phyloP scores from a whole-genome alignment of 1,140 invertebrate species.

The Drosophila carrolli region DNA sequence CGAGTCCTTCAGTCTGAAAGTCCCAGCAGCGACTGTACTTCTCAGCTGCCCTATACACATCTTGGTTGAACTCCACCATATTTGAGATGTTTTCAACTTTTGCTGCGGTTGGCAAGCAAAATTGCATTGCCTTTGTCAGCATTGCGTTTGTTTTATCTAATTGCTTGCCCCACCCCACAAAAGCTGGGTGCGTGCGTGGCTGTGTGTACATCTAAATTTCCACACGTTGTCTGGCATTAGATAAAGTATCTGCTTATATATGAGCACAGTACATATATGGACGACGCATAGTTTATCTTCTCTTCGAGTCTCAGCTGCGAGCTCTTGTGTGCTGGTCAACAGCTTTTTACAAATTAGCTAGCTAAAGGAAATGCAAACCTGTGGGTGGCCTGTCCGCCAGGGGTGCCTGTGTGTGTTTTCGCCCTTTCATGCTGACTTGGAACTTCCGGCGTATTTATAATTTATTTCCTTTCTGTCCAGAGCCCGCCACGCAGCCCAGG shows the following conservation, averaged over 20 bases:
- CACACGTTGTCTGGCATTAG: conserved; percentile 61
- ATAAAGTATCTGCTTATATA: conserved; percentile 77
- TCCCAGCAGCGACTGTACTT: conserved; percentile 10
- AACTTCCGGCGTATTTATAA: conserved; percentile 83
- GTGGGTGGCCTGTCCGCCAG: conserved; percentile 10
- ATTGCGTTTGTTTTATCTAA: conserved; percentile 82
- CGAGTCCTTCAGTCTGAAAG: not conserved
- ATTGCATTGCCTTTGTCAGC: conserved; percentile 83
- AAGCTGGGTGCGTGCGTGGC: not conserved
- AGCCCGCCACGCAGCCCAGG: conserved; percentile 42
- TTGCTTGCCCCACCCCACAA: conserved; percentile 40
- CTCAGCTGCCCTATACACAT: conserved; percentile 4
- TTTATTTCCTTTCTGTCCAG: conserved; percentile 73
- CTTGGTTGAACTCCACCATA: conserved; percentile 51
- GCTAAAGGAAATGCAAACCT: conserved; percentile 80
- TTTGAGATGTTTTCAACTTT: conserved; percentile 73
- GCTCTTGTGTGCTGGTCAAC: conserved; percentile 64
- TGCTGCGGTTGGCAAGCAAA: conserved; percentile 73
- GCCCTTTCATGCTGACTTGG: conserved; percentile 80
- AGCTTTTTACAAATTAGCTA: conserved; percentile 82
- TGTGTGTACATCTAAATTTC: conserved; percentile 56
- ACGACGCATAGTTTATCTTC: conserved; percentile 77
- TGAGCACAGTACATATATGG: conserved; percentile 12
- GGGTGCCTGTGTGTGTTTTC: conserved; percentile 40
- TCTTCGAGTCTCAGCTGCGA: conserved; percentile 69